Conservation (phyloP, 1,140 invertebrate genomes). For the Diorhabda sublineata region DNA sequence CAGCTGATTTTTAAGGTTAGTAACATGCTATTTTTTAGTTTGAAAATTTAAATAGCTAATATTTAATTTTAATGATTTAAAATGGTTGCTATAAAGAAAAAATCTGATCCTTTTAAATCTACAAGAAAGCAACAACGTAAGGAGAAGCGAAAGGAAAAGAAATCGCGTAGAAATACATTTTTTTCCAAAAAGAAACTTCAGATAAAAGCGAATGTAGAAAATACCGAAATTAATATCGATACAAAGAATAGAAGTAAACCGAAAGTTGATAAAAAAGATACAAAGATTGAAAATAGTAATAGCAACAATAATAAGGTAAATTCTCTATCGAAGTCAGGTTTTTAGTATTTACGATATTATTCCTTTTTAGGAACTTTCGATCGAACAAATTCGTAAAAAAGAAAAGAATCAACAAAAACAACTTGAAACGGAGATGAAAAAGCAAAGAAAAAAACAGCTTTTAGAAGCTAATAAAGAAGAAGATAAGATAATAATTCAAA, state of each 20-base stretch:
- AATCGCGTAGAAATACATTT: conserved; percentile 50
- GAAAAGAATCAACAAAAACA: conserved; percentile 50
- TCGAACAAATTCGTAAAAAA: conserved; percentile 42
- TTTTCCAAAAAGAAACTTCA: conserved; percentile 41
- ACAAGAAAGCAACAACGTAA: conserved; percentile 60
- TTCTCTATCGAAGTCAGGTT: too few species aligned
- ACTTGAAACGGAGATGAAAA: conserved; percentile 53
- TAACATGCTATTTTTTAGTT: too few species aligned
- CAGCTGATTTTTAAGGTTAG: too few species aligned
- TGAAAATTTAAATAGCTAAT: too few species aligned
- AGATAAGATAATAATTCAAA: conserved; percentile 71
- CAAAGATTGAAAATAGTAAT: too few species aligned
- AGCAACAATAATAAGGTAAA: too few species aligned
- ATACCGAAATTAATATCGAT: conserved; percentile 23
- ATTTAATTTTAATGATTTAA: too few species aligned
- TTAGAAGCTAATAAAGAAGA: conserved; percentile 71
- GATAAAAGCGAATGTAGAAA: conserved; percentile 30
- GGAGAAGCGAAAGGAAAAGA: conserved; percentile 55
- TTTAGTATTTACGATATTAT: background rate
- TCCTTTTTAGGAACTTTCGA: conserved; percentile 24
- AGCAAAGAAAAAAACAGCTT: conserved; percentile 60
- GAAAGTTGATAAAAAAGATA: background rate
- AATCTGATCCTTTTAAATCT: background rate
- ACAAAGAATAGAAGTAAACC: conserved; percentile 14
- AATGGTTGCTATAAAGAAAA: too few species aligned